A percentile compares a stretch with the other conserved stretches of the same genome.
Evolutionary conservation across 2,113 vertebrate genomes (phyloP).

Genomic region (Strix uralensis): DNA sequence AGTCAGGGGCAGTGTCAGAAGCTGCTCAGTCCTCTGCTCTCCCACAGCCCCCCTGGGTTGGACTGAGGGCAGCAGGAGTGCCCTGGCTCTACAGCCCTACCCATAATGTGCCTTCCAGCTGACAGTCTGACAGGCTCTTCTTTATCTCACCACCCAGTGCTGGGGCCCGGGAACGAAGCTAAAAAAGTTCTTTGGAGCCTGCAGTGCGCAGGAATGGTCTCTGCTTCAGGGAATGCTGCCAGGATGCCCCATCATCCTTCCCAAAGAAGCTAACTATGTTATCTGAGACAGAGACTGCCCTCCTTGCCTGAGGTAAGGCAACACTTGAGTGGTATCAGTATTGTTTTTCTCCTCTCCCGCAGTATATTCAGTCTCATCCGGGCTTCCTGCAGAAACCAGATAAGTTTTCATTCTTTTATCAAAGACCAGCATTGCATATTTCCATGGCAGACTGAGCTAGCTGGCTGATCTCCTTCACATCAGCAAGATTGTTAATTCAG

Average conservation of each 20-base stretch:
- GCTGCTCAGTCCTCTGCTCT: neutral
- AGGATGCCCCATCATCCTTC: neutral
- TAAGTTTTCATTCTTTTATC: neutral
- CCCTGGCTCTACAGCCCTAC: neutral
- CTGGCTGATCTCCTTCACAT: neutral
- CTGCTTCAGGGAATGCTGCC: neutral
- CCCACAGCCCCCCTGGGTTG: too few relatives aligned
- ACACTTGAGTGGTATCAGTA: neutral
- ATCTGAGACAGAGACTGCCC: neutral
- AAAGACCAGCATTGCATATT: neutral
- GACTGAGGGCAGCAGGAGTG: neutral
- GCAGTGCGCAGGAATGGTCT: rapidly evolving
- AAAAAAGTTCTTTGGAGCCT: neutral
- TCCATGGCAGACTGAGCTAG: neutral
- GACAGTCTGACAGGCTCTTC: rapidly evolving
- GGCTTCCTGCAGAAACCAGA: neutral
- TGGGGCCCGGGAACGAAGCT: rapidly evolving
- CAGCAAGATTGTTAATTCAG: neutral
- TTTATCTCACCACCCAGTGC: neutral
- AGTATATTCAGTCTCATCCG: neutral
- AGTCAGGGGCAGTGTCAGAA: rapidly evolving
- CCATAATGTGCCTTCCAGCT: rapidly evolving
- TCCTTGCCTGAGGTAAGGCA: neutral
- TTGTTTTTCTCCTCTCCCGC: neutral
- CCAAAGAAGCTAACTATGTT: rapidly evolving